phyloP scores from a whole-genome alignment of 2,888 invertebrate species.

The Priocnemis perturbator region DNA sequence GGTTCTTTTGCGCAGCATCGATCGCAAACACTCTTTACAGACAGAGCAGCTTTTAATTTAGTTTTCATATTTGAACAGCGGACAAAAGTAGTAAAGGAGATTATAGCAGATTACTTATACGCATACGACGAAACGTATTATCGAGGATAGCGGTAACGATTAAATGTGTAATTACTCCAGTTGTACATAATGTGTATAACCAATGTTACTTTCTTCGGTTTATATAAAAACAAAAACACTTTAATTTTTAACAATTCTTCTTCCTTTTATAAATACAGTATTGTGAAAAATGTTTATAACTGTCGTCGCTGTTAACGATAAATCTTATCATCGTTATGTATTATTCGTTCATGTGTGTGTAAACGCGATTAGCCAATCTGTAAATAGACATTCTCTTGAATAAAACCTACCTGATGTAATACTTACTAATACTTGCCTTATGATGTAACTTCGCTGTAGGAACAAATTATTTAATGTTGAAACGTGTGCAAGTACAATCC shows the following conservation, averaged over 20 bases:
- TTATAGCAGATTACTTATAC: not conserved
- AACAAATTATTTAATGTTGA: not conserved
- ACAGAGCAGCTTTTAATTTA: constrained; percentile 52
- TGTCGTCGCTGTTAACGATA: constrained; percentile 38
- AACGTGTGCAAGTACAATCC: too few relatives aligned
- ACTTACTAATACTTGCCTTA: constrained; percentile 4
- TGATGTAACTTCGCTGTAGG: not conserved
- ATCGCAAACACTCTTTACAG: constrained; percentile 38
- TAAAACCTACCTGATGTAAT: constrained; percentile 61
- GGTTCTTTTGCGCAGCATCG: constrained; percentile 29
- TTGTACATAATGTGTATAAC: constrained; percentile 71
- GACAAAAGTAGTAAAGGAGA: constrained; percentile 13
- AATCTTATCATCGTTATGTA: constrained; percentile 62
- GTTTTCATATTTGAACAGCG: constrained; percentile 50
- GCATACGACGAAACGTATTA: constrained; percentile 8
- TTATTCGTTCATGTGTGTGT: constrained; percentile 52
- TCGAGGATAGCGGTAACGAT: constrained; percentile 26
- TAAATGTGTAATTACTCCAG: constrained; percentile 52
- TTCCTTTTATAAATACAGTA: constrained; percentile 63
- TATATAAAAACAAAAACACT: constrained; percentile 22
- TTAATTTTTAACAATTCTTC: constrained; percentile 34
- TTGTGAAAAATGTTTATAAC: constrained; percentile 44
- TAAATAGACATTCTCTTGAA: constrained; percentile 71
- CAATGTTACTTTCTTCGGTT: constrained; percentile 50
- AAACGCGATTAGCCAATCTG: constrained; percentile 69